Base-by-base conservation (phyloP, 1,140 invertebrate species). In the Stratiolaelaps scimitus region DNA sequence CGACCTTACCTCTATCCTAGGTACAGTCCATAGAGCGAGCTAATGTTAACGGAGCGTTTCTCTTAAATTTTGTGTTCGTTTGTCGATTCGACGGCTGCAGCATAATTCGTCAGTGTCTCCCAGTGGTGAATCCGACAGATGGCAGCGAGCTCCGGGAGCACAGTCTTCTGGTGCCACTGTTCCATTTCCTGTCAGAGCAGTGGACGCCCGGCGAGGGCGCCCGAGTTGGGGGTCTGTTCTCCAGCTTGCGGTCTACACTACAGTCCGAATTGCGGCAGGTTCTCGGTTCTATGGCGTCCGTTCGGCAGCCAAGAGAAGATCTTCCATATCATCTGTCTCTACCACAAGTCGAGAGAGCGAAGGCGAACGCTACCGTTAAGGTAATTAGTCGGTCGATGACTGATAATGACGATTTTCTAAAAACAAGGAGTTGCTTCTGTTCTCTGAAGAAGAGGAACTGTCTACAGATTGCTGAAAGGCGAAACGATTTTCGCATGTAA, bases 181-280 rank as follows among this genome's bases (percentile, higher is more conserved):
- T 67, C 20, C 60, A 67, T 34, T 65, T 43, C 20, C 23, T 66
- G 10, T 43, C 28, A 10, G 43, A 60, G 30, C 44, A 43, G 20
- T 60, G 53, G 53, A 60, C 53, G 15, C 26, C 53, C 15, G 53
- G 53, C 69, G 82, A 83, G 68, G 80, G 83, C 56, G 83, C 85
- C 71, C 77, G 85, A 67, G 77, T 86, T 43, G 85, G 85, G 46
- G 85, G 85, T 17, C 78, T 85, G 0, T 72, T 83, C 43, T 83
- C 82, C 1, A 81, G 85, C 73, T 74, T 86, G 7, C 80, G 80
- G n/a, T 83, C 84, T 72, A 81, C 80, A 0, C 80, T 81, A 69
- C 78, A 78, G 68, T 74, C 74, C 66, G 80, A 82, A 64, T 45
- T 67, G 29, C 29, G 26, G 4, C 28, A 29, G 13, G 40, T 65